phyloP scores from a whole-genome alignment of 2,797 vertebrate genomes.

The Tadarida brasiliensis region DNA sequence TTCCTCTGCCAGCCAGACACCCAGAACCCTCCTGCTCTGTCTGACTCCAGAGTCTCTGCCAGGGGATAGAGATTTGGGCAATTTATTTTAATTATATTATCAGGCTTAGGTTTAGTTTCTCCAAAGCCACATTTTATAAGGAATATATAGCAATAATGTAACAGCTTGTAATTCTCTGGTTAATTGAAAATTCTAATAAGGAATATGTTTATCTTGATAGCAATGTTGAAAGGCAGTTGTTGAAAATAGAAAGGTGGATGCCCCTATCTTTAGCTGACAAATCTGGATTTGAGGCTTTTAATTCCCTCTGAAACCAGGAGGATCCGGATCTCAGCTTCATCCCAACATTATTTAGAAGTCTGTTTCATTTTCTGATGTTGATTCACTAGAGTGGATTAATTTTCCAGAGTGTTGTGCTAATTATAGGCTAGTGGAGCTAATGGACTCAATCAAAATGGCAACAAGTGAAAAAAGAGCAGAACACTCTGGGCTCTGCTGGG shows the following conservation, averaged over 20 bases:
- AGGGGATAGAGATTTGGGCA: conserved; percentile 24
- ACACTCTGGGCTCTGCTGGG: neutral
- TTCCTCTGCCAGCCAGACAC: neutral
- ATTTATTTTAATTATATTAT: neutral
- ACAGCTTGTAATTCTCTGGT: neutral
- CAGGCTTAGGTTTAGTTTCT: neutral
- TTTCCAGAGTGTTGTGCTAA: conserved; percentile 79
- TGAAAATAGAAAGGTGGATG: neutral
- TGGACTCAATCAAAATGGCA: conserved; percentile 73
- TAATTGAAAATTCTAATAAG: neutral
- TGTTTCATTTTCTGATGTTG: conserved; percentile 70
- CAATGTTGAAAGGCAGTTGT: neutral
- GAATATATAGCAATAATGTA: neutral
- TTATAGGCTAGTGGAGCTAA: conserved; percentile 75
- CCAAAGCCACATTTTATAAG: conserved; percentile 14
- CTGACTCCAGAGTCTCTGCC: neutral
- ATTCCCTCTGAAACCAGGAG: conserved; percentile 25
- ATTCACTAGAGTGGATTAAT: conserved; percentile 78
- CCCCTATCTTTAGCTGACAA: neutral
- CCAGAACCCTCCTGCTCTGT: neutral
- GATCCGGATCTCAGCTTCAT: conserved; percentile 15
- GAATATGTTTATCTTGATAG: conserved; percentile 24
- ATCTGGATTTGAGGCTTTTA: neutral
- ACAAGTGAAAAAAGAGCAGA: conserved; percentile 60
- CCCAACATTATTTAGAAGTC: conserved; percentile 64